These are phyloP conservation scores for Saguinus imperator DNA, from an alignment of 2,113 vertebrate genomes.

Conservation along the genomic window DNA sequence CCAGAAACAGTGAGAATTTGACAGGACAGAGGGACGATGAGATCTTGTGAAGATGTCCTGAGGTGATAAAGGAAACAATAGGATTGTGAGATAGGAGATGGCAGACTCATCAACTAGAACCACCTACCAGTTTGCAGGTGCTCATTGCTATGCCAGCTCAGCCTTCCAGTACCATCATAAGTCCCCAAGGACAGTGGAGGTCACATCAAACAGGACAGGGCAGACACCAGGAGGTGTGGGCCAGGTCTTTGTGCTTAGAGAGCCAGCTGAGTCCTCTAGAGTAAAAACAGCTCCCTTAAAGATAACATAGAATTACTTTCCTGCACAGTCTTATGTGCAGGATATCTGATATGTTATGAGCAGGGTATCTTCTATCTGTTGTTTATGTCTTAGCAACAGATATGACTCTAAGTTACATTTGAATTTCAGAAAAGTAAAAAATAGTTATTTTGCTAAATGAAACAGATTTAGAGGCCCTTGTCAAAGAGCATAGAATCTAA, in stretches of 20 bases:
- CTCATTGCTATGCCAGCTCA: rapidly evolving
- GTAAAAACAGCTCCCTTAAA: not conserved
- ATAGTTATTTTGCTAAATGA: not conserved
- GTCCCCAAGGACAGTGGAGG: not conserved
- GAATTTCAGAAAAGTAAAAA: not conserved
- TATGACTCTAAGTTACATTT: not conserved
- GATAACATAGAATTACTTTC: too few species aligned
- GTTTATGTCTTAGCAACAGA: not conserved
- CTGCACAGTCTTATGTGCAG: not conserved
- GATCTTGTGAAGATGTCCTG: not conserved
- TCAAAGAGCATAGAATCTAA: not conserved
- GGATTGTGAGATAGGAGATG: rapidly evolving
- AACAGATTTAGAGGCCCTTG: not conserved
- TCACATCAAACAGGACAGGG: not conserved
- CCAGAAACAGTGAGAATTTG: not conserved
- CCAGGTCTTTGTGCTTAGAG: not conserved
- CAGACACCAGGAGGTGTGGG: not conserved
- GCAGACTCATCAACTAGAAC: not conserved
- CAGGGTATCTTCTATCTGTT: not conserved
- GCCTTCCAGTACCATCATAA: not conserved
- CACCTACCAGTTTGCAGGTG: not conserved
- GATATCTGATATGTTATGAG: not conserved
- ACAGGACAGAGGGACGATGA: not conserved
- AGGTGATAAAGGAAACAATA: not conserved
- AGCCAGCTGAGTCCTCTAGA: not conserved